A percentile compares a stretch with the other conserved stretches of the same genome.
Evolutionary conservation across 2,888 invertebrate genomes (phyloP).

Genomic region (Drosophila suboccidentalis): DNA sequence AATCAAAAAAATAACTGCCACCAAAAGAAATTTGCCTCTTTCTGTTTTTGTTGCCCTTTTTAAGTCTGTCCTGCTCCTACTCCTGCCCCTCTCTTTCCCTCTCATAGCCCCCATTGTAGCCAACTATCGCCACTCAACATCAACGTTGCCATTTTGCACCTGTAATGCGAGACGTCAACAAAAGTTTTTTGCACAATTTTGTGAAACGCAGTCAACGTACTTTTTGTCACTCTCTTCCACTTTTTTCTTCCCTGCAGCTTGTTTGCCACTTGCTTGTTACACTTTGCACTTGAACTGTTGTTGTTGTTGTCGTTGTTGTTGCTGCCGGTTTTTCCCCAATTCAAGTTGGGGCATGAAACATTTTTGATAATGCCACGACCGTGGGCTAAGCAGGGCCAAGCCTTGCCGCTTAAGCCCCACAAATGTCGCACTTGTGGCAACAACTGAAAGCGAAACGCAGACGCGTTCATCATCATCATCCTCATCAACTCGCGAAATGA

Average conservation of each 20-base stretch:
- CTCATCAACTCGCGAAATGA: neutral
- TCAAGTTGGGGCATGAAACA: slow-evolving; percentile 41
- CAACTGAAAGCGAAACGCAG: slow-evolving; percentile 33
- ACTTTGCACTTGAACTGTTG: slow-evolving; percentile 27
- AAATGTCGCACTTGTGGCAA: slow-evolving; percentile 55
- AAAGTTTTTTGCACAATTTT: slow-evolving; percentile 64
- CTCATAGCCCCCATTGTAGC: neutral
- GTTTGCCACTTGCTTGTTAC: slow-evolving; percentile 28
- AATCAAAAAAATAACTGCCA: slow-evolving; percentile 65
- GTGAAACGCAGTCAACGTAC: slow-evolving; percentile 53
- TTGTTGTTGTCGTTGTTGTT: slow-evolving; percentile 9
- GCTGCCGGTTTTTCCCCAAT: slow-evolving; percentile 13
- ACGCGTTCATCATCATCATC: slow-evolving; percentile 25
- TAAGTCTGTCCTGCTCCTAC: slow-evolving; percentile 7
- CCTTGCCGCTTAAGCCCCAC: slow-evolving; percentile 54
- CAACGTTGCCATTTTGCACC: slow-evolving; percentile 54
- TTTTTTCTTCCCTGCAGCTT: slow-evolving; percentile 10
- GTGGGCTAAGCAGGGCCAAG: slow-evolving; percentile 59
- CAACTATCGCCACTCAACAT: slow-evolving; percentile 16
- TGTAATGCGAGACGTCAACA: slow-evolving; percentile 67
- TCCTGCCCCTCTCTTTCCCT: neutral
- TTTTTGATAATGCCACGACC: slow-evolving; percentile 63
- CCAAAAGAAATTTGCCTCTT: slow-evolving; percentile 45
- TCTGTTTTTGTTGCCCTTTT: slow-evolving; percentile 28
- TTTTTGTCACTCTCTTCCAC: slow-evolving; percentile 4